Evolutionary conservation across 1,140 invertebrate species (phyloP).

Genomic region (Pissodes strobi): DNA sequence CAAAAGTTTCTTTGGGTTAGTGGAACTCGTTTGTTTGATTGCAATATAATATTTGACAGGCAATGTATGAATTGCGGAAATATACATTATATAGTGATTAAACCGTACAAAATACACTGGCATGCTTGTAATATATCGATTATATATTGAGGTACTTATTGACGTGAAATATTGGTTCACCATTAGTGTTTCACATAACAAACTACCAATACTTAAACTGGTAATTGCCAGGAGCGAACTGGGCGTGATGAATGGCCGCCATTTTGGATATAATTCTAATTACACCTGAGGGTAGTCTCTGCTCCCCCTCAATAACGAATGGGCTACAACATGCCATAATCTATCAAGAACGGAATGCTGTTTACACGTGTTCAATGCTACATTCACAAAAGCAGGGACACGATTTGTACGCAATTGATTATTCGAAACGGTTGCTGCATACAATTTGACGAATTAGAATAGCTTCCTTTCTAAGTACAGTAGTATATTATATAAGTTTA

Average conservation of each 20-base stretch:
- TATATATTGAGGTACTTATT: constrained; percentile 3
- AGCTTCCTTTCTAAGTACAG: too few relatives aligned
- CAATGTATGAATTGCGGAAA: not conserved
- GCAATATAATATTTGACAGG: not conserved
- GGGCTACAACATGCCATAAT: constrained; percentile 32
- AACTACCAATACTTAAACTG: constrained; percentile 36
- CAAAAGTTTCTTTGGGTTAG: too few relatives aligned
- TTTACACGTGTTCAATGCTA: constrained; percentile 27
- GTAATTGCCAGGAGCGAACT: constrained; percentile 29
- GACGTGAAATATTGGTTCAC: constrained; percentile 22
- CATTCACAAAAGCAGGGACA: constrained; percentile 19
- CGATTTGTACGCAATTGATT: constrained; percentile 26
- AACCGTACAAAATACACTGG: not conserved
- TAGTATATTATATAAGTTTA: too few relatives aligned
- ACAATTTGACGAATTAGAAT: too few relatives aligned
- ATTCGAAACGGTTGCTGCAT: not conserved
- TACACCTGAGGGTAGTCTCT: constrained; percentile 19
- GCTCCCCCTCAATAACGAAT: constrained; percentile 25
- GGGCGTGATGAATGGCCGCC: constrained; percentile 33
- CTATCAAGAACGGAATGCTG: constrained; percentile 29
- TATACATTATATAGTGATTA: not conserved
- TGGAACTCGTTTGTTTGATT: not conserved
- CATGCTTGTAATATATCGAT: not conserved
- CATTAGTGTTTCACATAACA: constrained; percentile 28
- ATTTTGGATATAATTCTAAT: constrained; percentile 39